A percentile compares a stretch with the other conserved stretches of the same genome.
These are phyloP conservation scores for Lacerta bilineata DNA, from an alignment of 2,797 vertebrate genomes.

Conservation along the genomic window DNA sequence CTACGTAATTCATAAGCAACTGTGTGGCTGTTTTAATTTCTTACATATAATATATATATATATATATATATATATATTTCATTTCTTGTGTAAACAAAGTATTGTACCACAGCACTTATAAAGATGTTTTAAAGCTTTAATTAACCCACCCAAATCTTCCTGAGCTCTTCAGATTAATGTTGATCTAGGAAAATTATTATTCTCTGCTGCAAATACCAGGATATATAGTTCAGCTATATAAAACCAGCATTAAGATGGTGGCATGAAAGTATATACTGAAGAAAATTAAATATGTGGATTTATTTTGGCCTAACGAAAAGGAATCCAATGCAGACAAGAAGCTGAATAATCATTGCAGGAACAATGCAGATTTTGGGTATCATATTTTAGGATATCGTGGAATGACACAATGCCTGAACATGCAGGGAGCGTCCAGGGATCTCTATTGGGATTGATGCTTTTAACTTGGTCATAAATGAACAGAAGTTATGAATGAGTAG, in stretches of 20 bases:
- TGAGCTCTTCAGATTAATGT: not conserved
- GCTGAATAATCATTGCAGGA: not conserved
- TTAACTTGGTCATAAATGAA: not conserved
- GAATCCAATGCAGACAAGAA: not conserved
- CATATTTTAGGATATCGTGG: not conserved
- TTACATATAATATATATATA: not conserved
- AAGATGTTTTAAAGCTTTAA: constrained; percentile 9
- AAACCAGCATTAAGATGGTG: not conserved
- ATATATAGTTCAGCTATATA: not conserved
- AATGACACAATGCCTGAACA: not conserved
- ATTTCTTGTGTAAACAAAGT: not conserved
- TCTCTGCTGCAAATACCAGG: not conserved
- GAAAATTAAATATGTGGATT: not conserved
- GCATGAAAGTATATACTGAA: not conserved
- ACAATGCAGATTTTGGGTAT: not conserved
- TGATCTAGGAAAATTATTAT: not conserved
- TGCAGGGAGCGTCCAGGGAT: too few relatives aligned
- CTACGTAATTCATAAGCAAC: not conserved
- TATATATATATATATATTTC: too few relatives aligned
- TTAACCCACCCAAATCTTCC: not conserved
- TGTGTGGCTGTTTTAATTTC: not conserved
- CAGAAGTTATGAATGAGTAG: not conserved
- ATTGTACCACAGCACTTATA: not conserved
- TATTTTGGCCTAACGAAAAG: not conserved
- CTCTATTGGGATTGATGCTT: not conserved